Percentiles rank a stretch among this genome's conserved stretches.
Conservation (phyloP, 2,888 invertebrate genomes). For the Drosophila anceps region DNA sequence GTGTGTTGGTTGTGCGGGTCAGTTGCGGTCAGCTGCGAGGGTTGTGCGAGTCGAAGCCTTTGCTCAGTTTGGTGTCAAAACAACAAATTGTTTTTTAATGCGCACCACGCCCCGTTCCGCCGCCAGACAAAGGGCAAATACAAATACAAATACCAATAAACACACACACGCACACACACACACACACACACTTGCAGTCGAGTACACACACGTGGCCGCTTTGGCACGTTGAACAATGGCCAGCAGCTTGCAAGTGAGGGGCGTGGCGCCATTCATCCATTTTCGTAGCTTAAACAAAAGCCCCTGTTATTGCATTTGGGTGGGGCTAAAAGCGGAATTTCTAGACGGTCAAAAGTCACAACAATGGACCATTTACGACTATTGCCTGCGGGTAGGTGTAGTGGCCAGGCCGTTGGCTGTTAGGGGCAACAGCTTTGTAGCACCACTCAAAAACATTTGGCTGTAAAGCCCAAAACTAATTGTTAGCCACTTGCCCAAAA, state of each 20-base stretch:
- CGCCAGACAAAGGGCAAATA: slow-evolving; percentile 68
- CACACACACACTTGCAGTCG: background rate
- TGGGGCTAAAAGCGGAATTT: slow-evolving; percentile 7
- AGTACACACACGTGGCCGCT: slow-evolving; percentile 22
- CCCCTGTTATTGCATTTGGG: slow-evolving; percentile 51
- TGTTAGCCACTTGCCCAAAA: slow-evolving; percentile 37
- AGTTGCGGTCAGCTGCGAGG: slow-evolving; percentile 47
- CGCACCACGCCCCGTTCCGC: slow-evolving; percentile 29
- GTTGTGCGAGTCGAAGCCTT: slow-evolving; percentile 28
- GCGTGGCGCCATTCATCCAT: slow-evolving; percentile 30
- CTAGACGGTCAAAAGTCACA: slow-evolving; percentile 65
- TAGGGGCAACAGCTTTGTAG: slow-evolving; percentile 4
- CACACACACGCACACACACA: slow-evolving; percentile 6
- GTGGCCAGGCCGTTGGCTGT: slow-evolving; percentile 3
- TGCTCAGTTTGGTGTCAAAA: slow-evolving; percentile 74
- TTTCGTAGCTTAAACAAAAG: slow-evolving; percentile 55
- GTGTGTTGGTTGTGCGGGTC: slow-evolving; percentile 50
- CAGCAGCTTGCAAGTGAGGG: slow-evolving; percentile 39
- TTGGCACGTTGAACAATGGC: slow-evolving; percentile 30
- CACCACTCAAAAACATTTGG: slow-evolving; percentile 45
- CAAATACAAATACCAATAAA: slow-evolving; percentile 35
- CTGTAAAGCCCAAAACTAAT: slow-evolving; percentile 55
- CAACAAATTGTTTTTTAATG: slow-evolving; percentile 82
- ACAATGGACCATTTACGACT: slow-evolving; percentile 42
- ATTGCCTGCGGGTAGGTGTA: background rate